Evolutionary conservation across 2,888 invertebrate species (phyloP), one percentile per base, ranked within the genome.

Genomic region (Aporophyla nigra): DNA sequence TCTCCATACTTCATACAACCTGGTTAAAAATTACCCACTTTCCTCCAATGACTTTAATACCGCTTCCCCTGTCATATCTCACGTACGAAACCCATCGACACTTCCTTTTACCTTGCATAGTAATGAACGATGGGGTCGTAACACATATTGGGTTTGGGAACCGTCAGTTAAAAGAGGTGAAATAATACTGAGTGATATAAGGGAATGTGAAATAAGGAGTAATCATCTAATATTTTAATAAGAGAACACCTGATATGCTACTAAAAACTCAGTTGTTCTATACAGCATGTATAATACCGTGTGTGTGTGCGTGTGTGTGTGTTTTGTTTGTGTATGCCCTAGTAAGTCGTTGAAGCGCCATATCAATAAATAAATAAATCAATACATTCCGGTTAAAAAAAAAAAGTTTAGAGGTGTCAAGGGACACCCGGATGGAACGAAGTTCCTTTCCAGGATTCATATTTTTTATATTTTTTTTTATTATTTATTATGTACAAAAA

Each of bases 81-180:
- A 77, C 80, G 78, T 80, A 66, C 74, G 49, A 54, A 80, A 16
- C 54, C 51, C 80, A 78, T 78, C 74, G 59, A 66, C 80, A 74
- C 59, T 40, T 49, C 24, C 72, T 78, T 73, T 54, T 53, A 78
- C 65, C 65, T 61, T 27, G 56, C 63, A 72, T 65, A 49, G n/a
- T 66, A 73, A 54, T 63, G 51, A 43, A 33, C 14, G 46, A 24
- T 33, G n/a, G n/a, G 27, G 62, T 46, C n/a, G 49, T 56, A 63
- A 27, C 21, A 51, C n/a, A 72, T n/a, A 67, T 40, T 72, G 33
- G 33, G 56, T 16, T 49, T 24, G 33, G 68, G 3, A 53, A 5
- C 1, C 19, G 33, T 33, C 6, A 3, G 14, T 16, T 2, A 2
- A 19, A 9, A 40, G 6, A 71, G 16, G 14, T 33, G 19, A 73